These are phyloP conservation scores for Erythrolamprus reginae DNA, from an alignment of 2,113 vertebrate species.

Conservation along the genomic window DNA sequence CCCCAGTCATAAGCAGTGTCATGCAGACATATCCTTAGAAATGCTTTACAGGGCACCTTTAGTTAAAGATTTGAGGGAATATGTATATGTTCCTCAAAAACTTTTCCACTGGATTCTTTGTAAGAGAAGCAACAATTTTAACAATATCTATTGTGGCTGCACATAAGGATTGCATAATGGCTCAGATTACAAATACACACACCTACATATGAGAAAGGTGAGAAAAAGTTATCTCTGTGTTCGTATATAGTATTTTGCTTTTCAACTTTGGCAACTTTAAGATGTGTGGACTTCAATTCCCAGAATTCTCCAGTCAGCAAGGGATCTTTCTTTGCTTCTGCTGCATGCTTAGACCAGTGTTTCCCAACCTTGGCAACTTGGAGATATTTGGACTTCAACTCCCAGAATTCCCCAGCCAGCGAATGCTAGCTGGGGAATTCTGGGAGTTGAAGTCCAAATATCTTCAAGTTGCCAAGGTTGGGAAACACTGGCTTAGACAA, in stretches of 20 bases:
- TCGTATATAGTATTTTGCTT: neutral
- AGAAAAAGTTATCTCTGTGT: neutral
- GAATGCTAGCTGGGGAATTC: too few relatives aligned
- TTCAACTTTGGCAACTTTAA: neutral
- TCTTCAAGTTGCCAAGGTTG: too few relatives aligned
- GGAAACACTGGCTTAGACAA: too few relatives aligned
- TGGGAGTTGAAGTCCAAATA: too few relatives aligned
- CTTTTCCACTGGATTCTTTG: constrained; percentile 6
- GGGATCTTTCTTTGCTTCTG: neutral
- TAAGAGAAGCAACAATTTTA: neutral
- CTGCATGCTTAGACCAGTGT: neutral
- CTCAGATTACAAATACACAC: neutral
- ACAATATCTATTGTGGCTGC: neutral
- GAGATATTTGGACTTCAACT: too few relatives aligned
- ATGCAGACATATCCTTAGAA: neutral
- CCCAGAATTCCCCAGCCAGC: too few relatives aligned
- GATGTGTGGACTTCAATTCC: neutral
- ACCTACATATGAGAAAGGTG: neutral
- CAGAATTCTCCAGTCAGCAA: neutral
- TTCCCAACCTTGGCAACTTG: too few relatives aligned
- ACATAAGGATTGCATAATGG: neutral
- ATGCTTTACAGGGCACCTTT: neutral
- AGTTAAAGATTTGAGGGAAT: neutral
- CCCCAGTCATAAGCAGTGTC: neutral
- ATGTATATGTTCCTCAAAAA: neutral